Percentiles rank a stretch among this genome's conserved stretches.
phyloP scores from a whole-genome alignment of 2,888 invertebrate genomes.

The Tromatobia lineatoria region DNA sequence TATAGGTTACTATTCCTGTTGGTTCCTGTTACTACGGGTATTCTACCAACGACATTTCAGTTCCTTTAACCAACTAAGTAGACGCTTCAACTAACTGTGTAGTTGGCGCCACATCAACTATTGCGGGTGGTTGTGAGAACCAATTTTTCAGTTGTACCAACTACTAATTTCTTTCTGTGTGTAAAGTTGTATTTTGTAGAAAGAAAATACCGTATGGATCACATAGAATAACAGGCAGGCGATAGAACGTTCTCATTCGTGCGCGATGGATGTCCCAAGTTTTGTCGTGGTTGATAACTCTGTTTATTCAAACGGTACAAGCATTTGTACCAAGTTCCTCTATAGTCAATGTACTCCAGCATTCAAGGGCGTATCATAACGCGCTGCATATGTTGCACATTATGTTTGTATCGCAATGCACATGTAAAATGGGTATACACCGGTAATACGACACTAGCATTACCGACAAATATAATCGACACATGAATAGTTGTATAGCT shows the following conservation, averaged over 20 bases:
- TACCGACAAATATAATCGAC: neutral
- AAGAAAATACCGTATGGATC: neutral
- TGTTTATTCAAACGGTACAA: conserved; percentile 57
- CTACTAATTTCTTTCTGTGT: no score
- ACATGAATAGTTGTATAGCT: neutral
- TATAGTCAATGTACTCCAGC: neutral
- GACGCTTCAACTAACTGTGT: no score
- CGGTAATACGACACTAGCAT: neutral
- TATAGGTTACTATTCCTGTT: no score
- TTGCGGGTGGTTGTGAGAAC: no score
- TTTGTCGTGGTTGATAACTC: conserved; percentile 66
- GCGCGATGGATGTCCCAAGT: conserved; percentile 54
- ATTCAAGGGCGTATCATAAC: conserved; percentile 8
- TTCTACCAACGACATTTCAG: no score
- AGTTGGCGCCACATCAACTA: no score
- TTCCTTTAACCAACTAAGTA: no score
- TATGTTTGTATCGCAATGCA: conserved; percentile 6
- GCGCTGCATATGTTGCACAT: neutral
- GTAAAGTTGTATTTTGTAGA: neutral
- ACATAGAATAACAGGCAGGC: neutral
- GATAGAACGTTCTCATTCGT: conserved; percentile 42
- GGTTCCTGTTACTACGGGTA: no score
- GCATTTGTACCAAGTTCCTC: conserved; percentile 39
- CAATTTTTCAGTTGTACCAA: no score
- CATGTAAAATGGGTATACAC: conserved; percentile 17